Evolutionary conservation across 1,140 invertebrate genomes (phyloP), one percentile per base, ranked within the genome.

Genomic region (Lepeophtheirus salmonis): DNA sequence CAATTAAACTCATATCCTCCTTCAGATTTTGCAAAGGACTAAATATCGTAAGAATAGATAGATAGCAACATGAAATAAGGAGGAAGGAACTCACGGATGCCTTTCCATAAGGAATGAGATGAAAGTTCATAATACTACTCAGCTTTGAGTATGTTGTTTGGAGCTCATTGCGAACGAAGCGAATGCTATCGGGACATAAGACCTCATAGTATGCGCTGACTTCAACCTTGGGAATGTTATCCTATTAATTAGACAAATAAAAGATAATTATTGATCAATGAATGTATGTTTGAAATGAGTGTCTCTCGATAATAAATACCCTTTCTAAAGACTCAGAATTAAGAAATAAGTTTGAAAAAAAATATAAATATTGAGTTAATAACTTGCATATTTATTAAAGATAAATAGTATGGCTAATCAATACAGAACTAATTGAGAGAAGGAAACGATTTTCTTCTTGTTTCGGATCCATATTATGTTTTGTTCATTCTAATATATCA

Each of bases 191-290:
- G 18, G 89, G 86, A 74, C 90, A 95, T 1, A 92, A 70, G 3
- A 85, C 82, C 71, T 95, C 89, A 73, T 90, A 92, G 69, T 86
- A 92, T n/a, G 94, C 79, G 52, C 79, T 78, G 12, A 92, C 73
- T 66, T 72, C 66, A 0, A 76, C 72, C 26, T 57, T 57, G 30
- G 30, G n/a, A 41, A n/a, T n/a, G n/a, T 6, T 10, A 41, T n/a
- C n/a, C n/a, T n/a, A n/a, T n/a, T n/a, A n/a, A n/a, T n/a, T n/a
- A n/a, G n/a, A n/a, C n/a, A n/a, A n/a, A n/a, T n/a, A n/a, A n/a
- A n/a, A n/a, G n/a, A n/a, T n/a, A n/a, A n/a, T n/a, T n/a, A n/a
- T n/a, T n/a, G n/a, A n/a, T n/a, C n/a, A n/a, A n/a, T n/a, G n/a
- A n/a, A n/a, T n/a, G n/a, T n/a, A n/a, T n/a, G n/a, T n/a, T n/a